Conservation (phyloP, 2,797 vertebrate species). For the Varecia variegata region DNA sequence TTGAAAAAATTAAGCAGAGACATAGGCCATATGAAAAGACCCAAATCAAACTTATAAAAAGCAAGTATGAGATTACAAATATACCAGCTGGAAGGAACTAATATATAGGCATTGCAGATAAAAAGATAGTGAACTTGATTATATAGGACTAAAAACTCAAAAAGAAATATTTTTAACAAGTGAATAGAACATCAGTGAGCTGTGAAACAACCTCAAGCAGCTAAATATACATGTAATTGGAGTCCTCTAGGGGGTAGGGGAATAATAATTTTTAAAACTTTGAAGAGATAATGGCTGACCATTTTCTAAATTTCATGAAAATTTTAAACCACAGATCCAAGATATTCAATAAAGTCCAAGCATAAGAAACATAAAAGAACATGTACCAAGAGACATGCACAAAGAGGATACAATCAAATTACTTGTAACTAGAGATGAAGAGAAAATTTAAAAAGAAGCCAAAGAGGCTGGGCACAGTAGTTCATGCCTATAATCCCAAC, state of each 20-base stretch:
- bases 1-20: not conserved
- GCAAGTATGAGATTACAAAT: conserved; percentile 16
- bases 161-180: not conserved
- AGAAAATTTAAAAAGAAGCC: not conserved
- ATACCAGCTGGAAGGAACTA: not conserved
- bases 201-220: not conserved
- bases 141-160: not conserved
- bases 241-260: not conserved
- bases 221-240: not conserved
- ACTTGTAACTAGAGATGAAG: not conserved
- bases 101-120: not conserved
- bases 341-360: not conserved
- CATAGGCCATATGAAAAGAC: not conserved
- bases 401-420: not conserved
- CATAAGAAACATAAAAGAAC: not conserved
- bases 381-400: not conserved
- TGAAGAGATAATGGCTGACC: not conserved
- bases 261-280: not conserved
- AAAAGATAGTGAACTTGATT: conserved; percentile 8
- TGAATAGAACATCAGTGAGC: not conserved
- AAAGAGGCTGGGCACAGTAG: too few species aligned
- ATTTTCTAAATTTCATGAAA: not conserved
- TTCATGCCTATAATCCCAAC: too few species aligned
- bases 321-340: not conserved
- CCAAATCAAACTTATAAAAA: not conserved